phyloP scores from a whole-genome alignment of 1,140 invertebrate species.

The Argopecten irradians region DNA sequence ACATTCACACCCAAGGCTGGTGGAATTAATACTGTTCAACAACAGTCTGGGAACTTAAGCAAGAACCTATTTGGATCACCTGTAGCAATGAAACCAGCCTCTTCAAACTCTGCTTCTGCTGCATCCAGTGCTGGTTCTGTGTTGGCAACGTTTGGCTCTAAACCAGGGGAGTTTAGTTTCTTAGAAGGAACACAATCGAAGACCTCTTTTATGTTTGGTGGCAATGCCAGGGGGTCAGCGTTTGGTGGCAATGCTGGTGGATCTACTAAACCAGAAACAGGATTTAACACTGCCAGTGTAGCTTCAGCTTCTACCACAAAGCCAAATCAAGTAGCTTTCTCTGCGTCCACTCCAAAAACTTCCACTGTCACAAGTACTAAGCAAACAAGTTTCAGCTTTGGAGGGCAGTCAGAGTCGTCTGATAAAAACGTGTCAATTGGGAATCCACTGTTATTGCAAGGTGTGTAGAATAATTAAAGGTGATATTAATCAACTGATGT shows the following conservation, averaged over 20 bases:
- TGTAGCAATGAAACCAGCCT: neutral
- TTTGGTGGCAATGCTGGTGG: neutral
- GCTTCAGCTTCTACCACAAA: neutral
- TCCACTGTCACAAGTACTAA: neutral
- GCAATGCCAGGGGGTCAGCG: neutral
- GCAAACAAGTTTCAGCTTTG: neutral
- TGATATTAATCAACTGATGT: too few species aligned
- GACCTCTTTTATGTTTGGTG: conserved; percentile 11
- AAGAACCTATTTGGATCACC: conserved; percentile 37
- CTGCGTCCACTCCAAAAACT: neutral
- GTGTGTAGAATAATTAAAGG: neutral
- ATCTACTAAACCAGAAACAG: neutral
- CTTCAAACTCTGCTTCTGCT: neutral
- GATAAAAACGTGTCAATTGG: neutral
- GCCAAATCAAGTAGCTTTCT: neutral
- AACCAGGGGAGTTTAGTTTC: neutral
- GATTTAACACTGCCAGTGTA: neutral
- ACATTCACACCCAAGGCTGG: neutral
- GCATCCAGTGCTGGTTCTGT: neutral
- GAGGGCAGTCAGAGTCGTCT: neutral
- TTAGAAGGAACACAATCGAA: neutral
- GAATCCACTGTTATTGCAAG: neutral
- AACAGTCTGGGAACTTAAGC: neutral
- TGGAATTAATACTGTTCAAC: neutral
- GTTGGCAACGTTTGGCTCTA: neutral